Evolutionary conservation across 2,888 invertebrate genomes (phyloP), one percentile per base, ranked within the genome.

Genomic region (Epinotia brunnichana): DNA sequence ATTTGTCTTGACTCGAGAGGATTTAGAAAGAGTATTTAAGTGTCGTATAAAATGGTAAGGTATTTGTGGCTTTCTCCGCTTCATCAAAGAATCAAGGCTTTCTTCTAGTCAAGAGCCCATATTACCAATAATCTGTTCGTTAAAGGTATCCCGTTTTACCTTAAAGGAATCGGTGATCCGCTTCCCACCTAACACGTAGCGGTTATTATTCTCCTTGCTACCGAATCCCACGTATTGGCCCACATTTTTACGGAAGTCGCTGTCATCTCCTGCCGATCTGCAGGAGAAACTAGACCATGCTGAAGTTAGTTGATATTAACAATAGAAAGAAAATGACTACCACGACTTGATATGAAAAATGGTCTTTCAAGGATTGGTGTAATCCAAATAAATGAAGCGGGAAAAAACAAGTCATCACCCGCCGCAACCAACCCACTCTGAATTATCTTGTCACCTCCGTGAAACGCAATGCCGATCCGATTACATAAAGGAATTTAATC

Each of bases 41-140:
- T 35, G 15, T 24, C 17, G n/a, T 60, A 53, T 70, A 70, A 72
- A 61, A 48, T 15, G 64, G 53, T 15, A 48, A 62, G 41, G 56
- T 62, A 72, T 72, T 54, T 68, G 61, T 15, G 11, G 72, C 72
- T 68, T 68, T 72, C 72, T 72, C 10, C 15, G 4, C n/a, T n/a
- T 60, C 19, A 11, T 56, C 19, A 24, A 13, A 21, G 54, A 0
- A 48, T 48, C n/a, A 48, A 48, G 15, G 7, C 13, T 48, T 48
- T 48, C n/a, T n/a, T 48, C 48, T 15, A 44, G 48, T n/a, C 44
- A 44, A 44, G 3, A 44, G 15, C 15, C 15, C 15, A 44, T 44
- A 15, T 44, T 44, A 44, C 15, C 44, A 44, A 44, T 15, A 44
- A 44, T 3, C 44, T 24, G 21, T 2, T 24, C 21, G 2, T 24